A percentile compares a stretch with the other conserved stretches of the same genome.
Conservation (phyloP, 2,797 vertebrate species). For the Saxicola maurus region DNA sequence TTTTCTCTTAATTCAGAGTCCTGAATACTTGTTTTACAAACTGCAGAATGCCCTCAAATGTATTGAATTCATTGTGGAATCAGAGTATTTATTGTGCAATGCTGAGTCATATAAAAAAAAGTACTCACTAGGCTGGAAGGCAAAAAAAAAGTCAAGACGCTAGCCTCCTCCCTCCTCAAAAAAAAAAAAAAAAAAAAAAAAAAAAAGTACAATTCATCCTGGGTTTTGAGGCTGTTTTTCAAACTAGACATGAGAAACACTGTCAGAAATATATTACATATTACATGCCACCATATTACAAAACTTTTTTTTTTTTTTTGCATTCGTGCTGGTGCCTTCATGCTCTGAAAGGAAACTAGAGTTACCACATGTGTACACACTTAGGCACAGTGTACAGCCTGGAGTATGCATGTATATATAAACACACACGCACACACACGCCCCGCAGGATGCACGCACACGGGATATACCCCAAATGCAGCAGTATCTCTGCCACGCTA, state of each 20-base stretch:
- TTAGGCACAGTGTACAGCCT: fast-evolving
- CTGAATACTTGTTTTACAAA: not conserved
- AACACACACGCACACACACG: fast-evolving
- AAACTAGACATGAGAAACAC: not conserved
- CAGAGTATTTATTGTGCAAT: conserved; percentile 11
- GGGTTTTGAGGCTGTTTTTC: not conserved
- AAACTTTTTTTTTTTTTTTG: not conserved
- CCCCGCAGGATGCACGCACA: not conserved
- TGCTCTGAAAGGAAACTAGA: not conserved
- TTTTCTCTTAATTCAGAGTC: not conserved
- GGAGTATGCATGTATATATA: fast-evolving
- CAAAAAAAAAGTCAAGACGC: not conserved
- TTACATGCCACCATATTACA: not conserved
- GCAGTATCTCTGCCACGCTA: conserved; percentile 37
- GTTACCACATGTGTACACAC: fast-evolving
- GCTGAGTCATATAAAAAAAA: conserved; percentile 17
- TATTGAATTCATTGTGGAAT: not conserved
- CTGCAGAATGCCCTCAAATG: conserved; percentile 7
- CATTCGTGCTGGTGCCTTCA: not conserved
- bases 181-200: too few species aligned
- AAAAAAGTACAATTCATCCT: not conserved
- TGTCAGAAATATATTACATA: not conserved
- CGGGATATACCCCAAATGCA: conserved; percentile 48
- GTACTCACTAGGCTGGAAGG: not conserved
- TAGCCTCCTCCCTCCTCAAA: not conserved